Conservation (phyloP, 2,113 vertebrate genomes). For the Capra hircus region DNA sequence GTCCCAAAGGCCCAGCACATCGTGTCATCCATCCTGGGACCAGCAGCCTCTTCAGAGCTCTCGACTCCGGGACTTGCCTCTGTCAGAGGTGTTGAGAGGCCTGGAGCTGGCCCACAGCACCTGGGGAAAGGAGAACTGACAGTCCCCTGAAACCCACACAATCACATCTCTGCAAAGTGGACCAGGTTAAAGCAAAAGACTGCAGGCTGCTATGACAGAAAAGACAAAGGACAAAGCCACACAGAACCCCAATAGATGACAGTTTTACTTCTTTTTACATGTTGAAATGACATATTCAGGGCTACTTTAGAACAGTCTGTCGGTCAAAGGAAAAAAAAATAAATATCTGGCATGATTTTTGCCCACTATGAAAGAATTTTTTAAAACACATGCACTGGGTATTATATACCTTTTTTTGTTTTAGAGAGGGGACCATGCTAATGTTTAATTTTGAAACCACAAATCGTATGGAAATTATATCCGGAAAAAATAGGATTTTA, state of each 20-base stretch:
- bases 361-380: not conserved
- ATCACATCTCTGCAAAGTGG: not conserved
- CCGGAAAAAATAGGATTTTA: not conserved
- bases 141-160: not conserved
- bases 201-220: not conserved
- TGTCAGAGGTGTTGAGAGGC: not conserved
- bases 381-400: not conserved
- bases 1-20: slow-evolving; percentile 23
- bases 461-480: not conserved
- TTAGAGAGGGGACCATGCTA: not conserved
- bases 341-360: not conserved
- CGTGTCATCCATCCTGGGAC: slow-evolving; percentile 18
- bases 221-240: slow-evolving; percentile 41
- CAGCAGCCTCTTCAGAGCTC: not conserved
- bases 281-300: slow-evolving; percentile 27
- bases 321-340: not conserved
- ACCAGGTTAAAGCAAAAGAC: not conserved
- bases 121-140: not conserved
- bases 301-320: not conserved
- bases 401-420: not conserved
- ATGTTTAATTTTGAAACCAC: not conserved
- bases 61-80: not conserved
- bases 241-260: not conserved
- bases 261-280: not conserved
- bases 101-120: not conserved